Evolutionary conservation across 2,797 vertebrate species (phyloP).

Genomic region (Notamacropus eugenii): DNA sequence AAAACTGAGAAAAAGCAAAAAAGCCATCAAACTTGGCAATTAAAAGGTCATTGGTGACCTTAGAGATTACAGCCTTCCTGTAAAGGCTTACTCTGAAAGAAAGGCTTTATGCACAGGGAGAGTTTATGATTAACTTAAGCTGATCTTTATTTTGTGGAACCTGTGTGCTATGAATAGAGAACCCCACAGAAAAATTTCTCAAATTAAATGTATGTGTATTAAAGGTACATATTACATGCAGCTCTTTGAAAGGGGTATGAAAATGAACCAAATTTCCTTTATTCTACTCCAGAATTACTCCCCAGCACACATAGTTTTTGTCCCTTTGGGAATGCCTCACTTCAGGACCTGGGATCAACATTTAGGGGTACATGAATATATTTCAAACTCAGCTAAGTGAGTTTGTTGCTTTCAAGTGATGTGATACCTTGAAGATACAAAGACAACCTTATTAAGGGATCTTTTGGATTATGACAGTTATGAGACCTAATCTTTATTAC

Average conservation of each 20-base stretch:
- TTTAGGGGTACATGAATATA: not conserved
- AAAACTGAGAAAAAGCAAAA: not conserved
- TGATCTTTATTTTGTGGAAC: not conserved
- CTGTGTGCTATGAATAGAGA: not conserved
- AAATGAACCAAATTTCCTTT: not conserved
- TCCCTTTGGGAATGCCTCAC: not conserved
- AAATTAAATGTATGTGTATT: not conserved
- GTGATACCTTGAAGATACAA: not conserved
- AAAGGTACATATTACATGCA: not conserved
- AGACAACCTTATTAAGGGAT: not conserved
- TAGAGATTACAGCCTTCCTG: not conserved
- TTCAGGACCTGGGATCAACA: not conserved
- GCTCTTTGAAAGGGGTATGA: not conserved
- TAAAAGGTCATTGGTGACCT: too few relatives aligned
- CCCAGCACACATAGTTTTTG: not conserved
- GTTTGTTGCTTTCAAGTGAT: not conserved
- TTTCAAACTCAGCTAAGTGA: not conserved
- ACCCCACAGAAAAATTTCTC: not conserved
- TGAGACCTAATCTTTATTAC: not conserved
- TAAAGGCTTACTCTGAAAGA: not conserved
- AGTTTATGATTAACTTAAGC: not conserved
- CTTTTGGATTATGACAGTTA: not conserved
- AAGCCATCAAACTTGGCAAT: fast-evolving
- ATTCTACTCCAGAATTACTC: not conserved
- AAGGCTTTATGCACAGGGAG: not conserved